Conservation (phyloP, 2,113 vertebrate genomes). For the Vulpes lagopus region DNA sequence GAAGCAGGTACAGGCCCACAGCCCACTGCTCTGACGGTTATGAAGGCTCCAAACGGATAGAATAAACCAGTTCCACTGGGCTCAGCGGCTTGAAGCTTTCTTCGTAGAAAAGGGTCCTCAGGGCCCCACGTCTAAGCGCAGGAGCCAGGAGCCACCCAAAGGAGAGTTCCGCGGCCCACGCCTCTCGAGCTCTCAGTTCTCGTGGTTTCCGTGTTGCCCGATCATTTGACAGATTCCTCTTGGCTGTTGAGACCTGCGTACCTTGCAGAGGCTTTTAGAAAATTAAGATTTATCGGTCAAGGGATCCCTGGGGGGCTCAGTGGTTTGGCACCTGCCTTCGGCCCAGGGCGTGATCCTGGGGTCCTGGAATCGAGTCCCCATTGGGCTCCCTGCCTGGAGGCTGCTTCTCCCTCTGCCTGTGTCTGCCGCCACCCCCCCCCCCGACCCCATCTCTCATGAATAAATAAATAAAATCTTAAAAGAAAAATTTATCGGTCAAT, state of each 20-base stretch:
- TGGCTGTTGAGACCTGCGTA: background rate
- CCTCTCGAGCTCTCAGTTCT: background rate
- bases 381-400: no score
- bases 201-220: background rate
- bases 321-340: no score
- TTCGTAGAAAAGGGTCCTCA: background rate
- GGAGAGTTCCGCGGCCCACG: no score
- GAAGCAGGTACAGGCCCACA: background rate
- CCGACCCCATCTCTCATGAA: no score
- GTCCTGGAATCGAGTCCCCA: no score
- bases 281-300: constrained; percentile 1
- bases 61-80: background rate
- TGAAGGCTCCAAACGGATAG: background rate
- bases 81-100: background rate
- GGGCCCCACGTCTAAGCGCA: background rate
- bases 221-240: background rate
- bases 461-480: no score
- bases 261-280: background rate
- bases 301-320: no score
- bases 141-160: no score
- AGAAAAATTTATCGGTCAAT: background rate
- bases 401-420: no score
- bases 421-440: no score
- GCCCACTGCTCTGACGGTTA: background rate
- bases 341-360: no score